Percentiles rank a stretch among this genome's conserved stretches.
phyloP scores from a whole-genome alignment of 2,888 invertebrate species.

The Spodoptera exigua region DNA sequence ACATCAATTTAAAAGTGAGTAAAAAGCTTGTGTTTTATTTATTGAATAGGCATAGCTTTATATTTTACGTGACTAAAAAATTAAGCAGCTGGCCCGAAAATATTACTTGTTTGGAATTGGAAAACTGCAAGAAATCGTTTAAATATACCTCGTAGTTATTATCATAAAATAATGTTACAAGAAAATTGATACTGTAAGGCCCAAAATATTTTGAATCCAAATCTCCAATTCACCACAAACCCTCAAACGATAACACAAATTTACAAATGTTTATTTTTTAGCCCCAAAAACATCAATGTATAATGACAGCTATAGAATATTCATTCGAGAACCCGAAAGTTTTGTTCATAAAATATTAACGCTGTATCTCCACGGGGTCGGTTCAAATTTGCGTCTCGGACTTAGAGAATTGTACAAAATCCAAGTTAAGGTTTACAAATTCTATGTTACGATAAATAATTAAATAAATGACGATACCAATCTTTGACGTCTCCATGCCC shows the following conservation, averaged over 20 bases:
- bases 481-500: conserved; percentile 30
- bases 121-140: background rate
- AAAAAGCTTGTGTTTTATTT: conserved; percentile 24
- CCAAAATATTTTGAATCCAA: background rate
- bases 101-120: background rate
- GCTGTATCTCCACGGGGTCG: conserved; percentile 60
- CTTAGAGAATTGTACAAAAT: conserved; percentile 64
- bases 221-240: conserved; percentile 4
- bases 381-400: conserved; percentile 59
- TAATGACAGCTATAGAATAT: conserved; percentile 64
- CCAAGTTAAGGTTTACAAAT: conserved; percentile 57
- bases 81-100: no score
- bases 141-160: background rate
- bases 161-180: no score
- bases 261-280: conserved; percentile 31
- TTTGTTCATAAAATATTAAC: conserved; percentile 72
- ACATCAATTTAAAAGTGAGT: conserved; percentile 59
- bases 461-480: conserved; percentile 42
- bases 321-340: conserved; percentile 69
- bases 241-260: conserved; percentile 12
- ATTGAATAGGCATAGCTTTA: background rate
- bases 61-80: background rate
- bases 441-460: conserved; percentile 54
- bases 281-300: conserved; percentile 41
- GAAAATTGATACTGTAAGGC: no score